Conservation (phyloP, 2,113 vertebrate species). For the Ahaetulla prasina region DNA sequence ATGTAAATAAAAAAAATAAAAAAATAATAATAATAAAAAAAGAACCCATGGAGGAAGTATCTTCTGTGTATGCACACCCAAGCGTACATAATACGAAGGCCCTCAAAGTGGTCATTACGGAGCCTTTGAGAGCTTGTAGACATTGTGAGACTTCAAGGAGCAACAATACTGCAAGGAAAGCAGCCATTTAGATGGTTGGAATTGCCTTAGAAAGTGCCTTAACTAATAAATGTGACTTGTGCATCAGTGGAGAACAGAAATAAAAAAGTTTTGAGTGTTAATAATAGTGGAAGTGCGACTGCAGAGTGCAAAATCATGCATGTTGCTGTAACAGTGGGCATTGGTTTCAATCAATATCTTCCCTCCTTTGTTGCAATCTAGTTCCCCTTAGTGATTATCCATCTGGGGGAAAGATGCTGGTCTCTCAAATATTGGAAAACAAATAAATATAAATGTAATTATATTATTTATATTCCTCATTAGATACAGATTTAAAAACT, state of each 20-base stretch:
- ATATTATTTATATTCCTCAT: background rate
- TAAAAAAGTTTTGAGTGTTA: background rate
- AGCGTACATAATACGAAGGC: background rate
- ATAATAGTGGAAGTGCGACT: conserved; percentile 1
- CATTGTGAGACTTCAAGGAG: background rate
- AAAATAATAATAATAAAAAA: no score
- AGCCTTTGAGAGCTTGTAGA: background rate
- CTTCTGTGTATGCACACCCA: background rate
- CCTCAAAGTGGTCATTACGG: background rate
- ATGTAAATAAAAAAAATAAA: no score
- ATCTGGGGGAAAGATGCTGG: conserved; percentile 5
- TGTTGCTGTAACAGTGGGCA: background rate
- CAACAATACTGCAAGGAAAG: background rate
- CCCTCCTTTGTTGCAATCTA: background rate
- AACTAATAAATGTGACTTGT: background rate
- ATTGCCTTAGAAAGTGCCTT: background rate
- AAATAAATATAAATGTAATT: conserved; percentile 17
- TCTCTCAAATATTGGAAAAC: background rate
- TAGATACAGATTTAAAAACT: conserved; percentile 14
- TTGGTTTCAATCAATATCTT: conserved; percentile 19
- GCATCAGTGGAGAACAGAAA: background rate
- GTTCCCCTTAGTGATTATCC: conserved; percentile 6
- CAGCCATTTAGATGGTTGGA: background rate
- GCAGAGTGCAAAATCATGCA: background rate
- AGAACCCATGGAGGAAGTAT: background rate